These are phyloP conservation scores for Tholera decimalis DNA, from an alignment of 2,888 invertebrate genomes.

Conservation along the genomic window DNA sequence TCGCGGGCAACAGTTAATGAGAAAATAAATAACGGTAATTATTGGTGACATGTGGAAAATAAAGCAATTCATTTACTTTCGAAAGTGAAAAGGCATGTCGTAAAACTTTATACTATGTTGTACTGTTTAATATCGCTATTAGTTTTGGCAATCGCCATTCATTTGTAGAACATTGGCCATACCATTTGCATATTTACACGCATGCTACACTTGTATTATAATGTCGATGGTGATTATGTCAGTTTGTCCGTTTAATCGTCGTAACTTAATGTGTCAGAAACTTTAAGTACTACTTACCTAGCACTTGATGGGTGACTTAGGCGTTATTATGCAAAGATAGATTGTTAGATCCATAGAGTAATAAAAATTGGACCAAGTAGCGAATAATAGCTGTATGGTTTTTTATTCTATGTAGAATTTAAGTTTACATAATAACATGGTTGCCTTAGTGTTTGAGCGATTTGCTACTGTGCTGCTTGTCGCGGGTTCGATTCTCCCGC, in stretches of 20 bases:
- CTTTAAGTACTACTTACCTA: not conserved
- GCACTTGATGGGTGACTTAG: not conserved
- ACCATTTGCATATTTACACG: constrained; percentile 48
- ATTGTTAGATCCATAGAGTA: not conserved
- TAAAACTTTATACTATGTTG: constrained; percentile 32
- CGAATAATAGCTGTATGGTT: not conserved
- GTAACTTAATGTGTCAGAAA: not conserved
- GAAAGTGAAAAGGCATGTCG: constrained; percentile 55
- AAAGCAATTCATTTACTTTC: constrained; percentile 52
- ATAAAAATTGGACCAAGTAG: no score
- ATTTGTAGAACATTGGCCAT: constrained; percentile 47
- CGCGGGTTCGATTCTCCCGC: no score
- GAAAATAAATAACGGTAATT: constrained; percentile 11
- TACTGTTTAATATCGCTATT: constrained; percentile 46
- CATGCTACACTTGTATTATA: constrained; percentile 32
- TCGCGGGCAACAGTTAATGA: no score
- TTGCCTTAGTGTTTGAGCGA: no score
- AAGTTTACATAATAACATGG: no score
- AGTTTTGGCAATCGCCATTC: constrained; percentile 49
- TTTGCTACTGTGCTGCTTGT: no score
- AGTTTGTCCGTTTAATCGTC: constrained; percentile 15
- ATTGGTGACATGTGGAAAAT: constrained; percentile 31
- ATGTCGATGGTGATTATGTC: constrained; percentile 14
- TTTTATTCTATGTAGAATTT: not conserved
- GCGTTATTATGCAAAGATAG: not conserved